Evolutionary conservation across 2,797 vertebrate genomes (phyloP).

Genomic region (Thaleichthys pacificus): DNA sequence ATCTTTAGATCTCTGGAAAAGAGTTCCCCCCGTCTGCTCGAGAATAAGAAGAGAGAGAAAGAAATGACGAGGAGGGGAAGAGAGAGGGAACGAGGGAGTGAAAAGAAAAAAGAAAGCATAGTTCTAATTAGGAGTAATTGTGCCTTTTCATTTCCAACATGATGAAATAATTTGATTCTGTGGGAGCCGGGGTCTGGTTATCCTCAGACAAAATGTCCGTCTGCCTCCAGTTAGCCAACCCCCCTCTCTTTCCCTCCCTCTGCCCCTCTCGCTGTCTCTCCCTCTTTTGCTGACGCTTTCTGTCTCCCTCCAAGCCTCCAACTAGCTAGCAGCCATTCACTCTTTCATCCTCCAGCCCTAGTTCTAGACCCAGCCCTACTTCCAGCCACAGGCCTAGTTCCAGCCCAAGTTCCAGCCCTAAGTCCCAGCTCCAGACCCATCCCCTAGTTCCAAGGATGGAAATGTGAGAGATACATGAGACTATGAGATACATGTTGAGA

Average conservation of each 20-base stretch:
- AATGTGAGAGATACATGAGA: constrained; percentile 28
- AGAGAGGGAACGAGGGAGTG: constrained; percentile 40
- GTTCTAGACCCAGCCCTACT: too few relatives aligned
- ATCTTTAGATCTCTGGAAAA: constrained; percentile 82
- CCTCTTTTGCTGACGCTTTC: too few relatives aligned
- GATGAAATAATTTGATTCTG: constrained; percentile 99
- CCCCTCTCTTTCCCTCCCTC: constrained; percentile 72
- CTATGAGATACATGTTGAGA: constrained; percentile 74
- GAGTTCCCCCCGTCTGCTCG: not conserved
- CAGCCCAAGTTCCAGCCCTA: too few relatives aligned
- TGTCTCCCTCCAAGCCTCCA: too few relatives aligned
- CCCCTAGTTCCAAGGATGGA: not conserved
- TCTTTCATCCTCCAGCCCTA: too few relatives aligned
- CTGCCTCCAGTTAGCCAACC: constrained; percentile 88
- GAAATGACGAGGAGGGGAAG: too few relatives aligned
- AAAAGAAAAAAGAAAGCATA: constrained; percentile 78
- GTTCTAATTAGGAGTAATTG: constrained; percentile 99
- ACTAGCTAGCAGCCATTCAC: too few relatives aligned
- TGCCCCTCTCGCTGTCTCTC: too few relatives aligned
- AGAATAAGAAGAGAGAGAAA: constrained; percentile 59
- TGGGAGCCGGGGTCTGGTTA: constrained; percentile 97
- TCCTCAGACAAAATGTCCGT: constrained; percentile 93
- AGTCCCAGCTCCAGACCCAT: too few relatives aligned
- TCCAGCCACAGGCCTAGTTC: too few relatives aligned
- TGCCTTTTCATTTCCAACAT: constrained; percentile 99